Evolutionary conservation across 2,888 invertebrate genomes (phyloP), one percentile per base, ranked within the genome.

Genomic region (Zootermopsis nevadensis): DNA sequence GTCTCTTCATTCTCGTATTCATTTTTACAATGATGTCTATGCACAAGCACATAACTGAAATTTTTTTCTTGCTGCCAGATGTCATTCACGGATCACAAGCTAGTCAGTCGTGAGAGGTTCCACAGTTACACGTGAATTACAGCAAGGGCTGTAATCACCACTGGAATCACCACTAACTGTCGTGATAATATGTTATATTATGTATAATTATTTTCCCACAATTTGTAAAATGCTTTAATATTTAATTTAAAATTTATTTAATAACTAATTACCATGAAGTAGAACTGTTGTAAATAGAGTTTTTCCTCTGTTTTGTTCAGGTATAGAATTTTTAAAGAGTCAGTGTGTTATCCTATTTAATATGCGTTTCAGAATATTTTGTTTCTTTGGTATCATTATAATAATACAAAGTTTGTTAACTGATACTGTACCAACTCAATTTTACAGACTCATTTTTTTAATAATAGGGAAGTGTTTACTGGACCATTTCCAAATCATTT

Each of bases 221-320:
- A 60, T 35, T 55, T 79, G 60, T 79, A 79, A 81, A 81, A 72
- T 82, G 60, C 82, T 82, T 82, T 82, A 76, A 60, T 82, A 82
- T 82, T 76, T 82, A 82, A 81, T 81, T 81, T 81, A 81, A 69
- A 81, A 81, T 48, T 67, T 48, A 81, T 81, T 42, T 35, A 77
- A 77, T 81, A 24, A n/a, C 30, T 81, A n/a, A 53, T 53, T 22
- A 53, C 10, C 38, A 42, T 60, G 80, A 80, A 66, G 55, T 38
- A 79, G 30, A 48, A 42, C 80, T 80, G 38, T 67, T 80, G 80
- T 80, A 80, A n/a, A 80, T 80, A 79, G 24, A 30, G 30, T 79
- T 53, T 31, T 35, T 33, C 33, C 33, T 67, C n/a, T 69, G 69
- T 69, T 77, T 77, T 10, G 53, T 77, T 77, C 31, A 31, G 53